Percentiles rank a stretch among this genome's conserved stretches.
Evolutionary conservation across 2,888 invertebrate species (phyloP).

Genomic region (Ceramica pisi): DNA sequence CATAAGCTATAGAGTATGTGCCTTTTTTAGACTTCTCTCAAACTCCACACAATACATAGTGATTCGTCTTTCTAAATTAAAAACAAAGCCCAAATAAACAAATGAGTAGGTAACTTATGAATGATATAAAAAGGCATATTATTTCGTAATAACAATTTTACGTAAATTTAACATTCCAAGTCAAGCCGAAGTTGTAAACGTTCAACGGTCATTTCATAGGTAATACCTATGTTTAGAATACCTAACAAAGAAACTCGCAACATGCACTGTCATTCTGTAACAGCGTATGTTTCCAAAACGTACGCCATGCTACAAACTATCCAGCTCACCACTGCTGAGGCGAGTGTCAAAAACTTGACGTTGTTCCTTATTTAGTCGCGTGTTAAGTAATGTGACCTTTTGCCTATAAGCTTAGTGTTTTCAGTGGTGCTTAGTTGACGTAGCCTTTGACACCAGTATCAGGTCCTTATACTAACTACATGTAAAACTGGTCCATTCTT

Average conservation of each 20-base stretch:
- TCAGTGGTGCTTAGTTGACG: background rate
- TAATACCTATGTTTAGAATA: background rate
- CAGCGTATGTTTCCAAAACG: constrained; percentile 7
- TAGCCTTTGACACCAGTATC: background rate
- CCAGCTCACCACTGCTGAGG: background rate
- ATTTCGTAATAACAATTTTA: too few relatives aligned
- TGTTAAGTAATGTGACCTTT: constrained; percentile 3
- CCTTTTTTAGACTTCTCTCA: too few relatives aligned
- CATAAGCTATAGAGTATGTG: too few relatives aligned
- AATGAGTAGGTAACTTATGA: too few relatives aligned
- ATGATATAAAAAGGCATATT: too few relatives aligned
- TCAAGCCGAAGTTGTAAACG: too few relatives aligned
- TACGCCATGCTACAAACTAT: background rate
- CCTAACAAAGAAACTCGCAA: background rate
- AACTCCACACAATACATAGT: too few relatives aligned
- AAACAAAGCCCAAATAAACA: too few relatives aligned
- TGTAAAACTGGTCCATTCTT: too few relatives aligned
- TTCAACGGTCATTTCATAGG: too few relatives aligned
- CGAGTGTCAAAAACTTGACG: background rate
- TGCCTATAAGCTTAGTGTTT: background rate
- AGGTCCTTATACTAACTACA: background rate
- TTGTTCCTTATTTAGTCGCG: background rate
- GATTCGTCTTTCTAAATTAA: too few relatives aligned
- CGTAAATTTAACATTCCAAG: too few relatives aligned
- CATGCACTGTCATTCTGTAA: background rate